phyloP scores from a whole-genome alignment of 2,797 vertebrate genomes.

The Monodelphis domestica region DNA sequence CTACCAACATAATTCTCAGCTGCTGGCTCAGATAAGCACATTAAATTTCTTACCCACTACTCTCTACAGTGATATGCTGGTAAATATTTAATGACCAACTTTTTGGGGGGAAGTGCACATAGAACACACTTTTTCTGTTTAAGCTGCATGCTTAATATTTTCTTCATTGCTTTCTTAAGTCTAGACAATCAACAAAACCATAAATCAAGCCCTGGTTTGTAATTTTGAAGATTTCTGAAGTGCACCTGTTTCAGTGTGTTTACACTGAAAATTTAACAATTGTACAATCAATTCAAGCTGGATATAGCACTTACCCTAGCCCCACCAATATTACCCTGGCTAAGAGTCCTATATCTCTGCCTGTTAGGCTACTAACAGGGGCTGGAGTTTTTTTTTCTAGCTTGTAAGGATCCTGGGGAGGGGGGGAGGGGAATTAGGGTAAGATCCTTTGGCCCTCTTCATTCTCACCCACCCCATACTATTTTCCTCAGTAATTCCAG shows the following conservation, averaged over 20 bases:
- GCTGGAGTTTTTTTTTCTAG: background rate
- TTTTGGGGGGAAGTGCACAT: background rate
- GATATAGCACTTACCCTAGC: background rate
- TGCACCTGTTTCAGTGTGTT: too few relatives aligned
- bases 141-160: background rate
- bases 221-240: background rate
- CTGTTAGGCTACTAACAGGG: background rate
- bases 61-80: background rate
- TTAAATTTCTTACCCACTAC: background rate
- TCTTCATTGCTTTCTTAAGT: too few relatives aligned
- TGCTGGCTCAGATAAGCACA: background rate
- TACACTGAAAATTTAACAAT: background rate
- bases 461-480: background rate
- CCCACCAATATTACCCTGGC: too few relatives aligned
- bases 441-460: background rate
- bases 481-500: background rate
- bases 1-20: background rate
- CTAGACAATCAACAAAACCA: too few relatives aligned
- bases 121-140: background rate
- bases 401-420: background rate
- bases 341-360: too few relatives aligned
- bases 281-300: background rate
- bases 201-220: background rate
- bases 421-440: background rate
- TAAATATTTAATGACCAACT: background rate